A percentile compares a stretch with the other conserved stretches of the same genome.
phyloP scores from a whole-genome alignment of 1,140 invertebrate genomes.

The Magallana angulata region DNA sequence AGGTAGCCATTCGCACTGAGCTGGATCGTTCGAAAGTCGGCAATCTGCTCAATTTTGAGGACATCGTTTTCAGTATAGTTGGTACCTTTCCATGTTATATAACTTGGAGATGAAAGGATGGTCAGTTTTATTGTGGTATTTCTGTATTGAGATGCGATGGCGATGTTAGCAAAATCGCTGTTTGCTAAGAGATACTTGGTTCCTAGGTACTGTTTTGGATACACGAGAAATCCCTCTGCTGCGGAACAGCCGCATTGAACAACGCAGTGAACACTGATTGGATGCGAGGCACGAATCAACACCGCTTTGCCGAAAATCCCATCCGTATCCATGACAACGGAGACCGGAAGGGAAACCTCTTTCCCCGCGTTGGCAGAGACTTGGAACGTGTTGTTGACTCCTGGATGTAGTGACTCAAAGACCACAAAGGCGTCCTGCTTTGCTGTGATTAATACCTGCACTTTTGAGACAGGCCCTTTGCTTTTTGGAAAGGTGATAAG shows the following conservation, averaged over 20 bases:
- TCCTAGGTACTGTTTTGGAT: neutral
- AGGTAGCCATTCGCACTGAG: neutral
- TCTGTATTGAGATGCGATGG: neutral
- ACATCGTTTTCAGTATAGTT: slow-evolving; percentile 28
- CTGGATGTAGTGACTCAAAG: slow-evolving; percentile 20
- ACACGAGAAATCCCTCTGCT: slow-evolving; percentile 1
- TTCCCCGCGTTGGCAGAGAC: slow-evolving; percentile 16
- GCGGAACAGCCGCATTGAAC: slow-evolving; percentile 1
- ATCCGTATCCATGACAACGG: slow-evolving; percentile 12
- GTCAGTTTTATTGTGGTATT: slow-evolving; percentile 18
- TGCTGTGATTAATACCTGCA: slow-evolving; percentile 25
- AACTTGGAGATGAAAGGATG: neutral
- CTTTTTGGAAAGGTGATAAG: slow-evolving; percentile 35
- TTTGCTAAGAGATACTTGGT: neutral
- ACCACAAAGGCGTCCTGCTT: slow-evolving; percentile 28
- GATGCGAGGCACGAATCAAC: neutral
- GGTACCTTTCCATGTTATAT: neutral
- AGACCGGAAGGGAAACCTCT: slow-evolving; percentile 26
- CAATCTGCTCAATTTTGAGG: neutral
- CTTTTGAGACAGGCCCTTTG: slow-evolving; percentile 17
- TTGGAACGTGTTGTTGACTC: slow-evolving; percentile 22
- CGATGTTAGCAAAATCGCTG: slow-evolving; percentile 19
- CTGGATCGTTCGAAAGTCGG: neutral
- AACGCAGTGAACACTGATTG: slow-evolving; percentile 4
- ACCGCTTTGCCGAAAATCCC: neutral